phyloP scores from a whole-genome alignment of 2,888 invertebrate species.

The Bombylius discolor region DNA sequence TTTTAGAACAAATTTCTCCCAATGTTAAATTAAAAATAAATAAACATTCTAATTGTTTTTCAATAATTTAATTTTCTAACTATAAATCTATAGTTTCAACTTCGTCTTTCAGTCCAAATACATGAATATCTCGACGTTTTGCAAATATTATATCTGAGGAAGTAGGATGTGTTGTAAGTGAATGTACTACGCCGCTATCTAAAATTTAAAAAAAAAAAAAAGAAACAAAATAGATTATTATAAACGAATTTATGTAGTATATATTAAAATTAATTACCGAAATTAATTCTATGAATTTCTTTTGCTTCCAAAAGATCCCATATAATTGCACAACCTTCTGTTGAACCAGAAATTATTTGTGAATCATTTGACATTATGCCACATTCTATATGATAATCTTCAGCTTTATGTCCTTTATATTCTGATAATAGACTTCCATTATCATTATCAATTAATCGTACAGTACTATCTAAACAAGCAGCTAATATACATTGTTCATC shows the following conservation, averaged over 20 bases:
- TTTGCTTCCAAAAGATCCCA: constrained; percentile 81
- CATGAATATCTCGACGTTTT: constrained; percentile 29
- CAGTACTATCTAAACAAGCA: constrained; percentile 68
- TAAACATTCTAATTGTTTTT: too few species aligned
- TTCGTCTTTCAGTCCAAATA: constrained; percentile 16
- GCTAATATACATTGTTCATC: constrained; percentile 87
- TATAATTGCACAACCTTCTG: constrained; percentile 48
- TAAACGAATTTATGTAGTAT: constrained; percentile 30
- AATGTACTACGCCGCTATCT: constrained; percentile 56
- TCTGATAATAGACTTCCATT: constrained; percentile 63
- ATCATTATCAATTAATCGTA: constrained; percentile 80
- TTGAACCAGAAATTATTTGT: constrained; percentile 79
- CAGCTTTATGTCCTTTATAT: constrained; percentile 72
- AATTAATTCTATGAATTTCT: constrained; percentile 36
- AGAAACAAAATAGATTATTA: too few species aligned
- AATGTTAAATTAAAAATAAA: too few species aligned
- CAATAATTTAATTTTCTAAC: too few species aligned
- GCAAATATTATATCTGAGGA: constrained; percentile 29
- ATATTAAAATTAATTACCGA: constrained; percentile 19
- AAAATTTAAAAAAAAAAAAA: constrained; percentile 38
- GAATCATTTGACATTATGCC: constrained; percentile 73
- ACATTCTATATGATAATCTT: constrained; percentile 77
- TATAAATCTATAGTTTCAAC: background rate
- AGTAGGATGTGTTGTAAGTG: constrained; percentile 68
- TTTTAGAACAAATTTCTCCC: too few species aligned